Base-by-base conservation (phyloP, 2,888 invertebrate species). In the Boloria euphrosyne region DNA sequence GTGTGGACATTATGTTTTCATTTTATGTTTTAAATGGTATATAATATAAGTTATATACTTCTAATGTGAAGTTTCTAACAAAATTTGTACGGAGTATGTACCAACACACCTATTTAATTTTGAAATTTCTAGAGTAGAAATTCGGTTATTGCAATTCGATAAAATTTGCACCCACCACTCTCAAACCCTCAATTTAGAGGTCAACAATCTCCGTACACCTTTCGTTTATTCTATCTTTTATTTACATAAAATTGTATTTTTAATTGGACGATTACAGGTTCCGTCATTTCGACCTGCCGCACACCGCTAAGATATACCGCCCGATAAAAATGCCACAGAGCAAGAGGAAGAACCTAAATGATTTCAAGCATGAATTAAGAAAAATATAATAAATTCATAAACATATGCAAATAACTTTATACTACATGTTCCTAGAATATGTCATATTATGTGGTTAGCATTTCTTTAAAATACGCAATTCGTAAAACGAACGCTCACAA, bases 181-280 rank as follows among this genome's bases (percentile, higher is more conserved):
- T n/a, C 22, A 22, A 58, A 38, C 58, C 50, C 52, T 44, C 47
- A 65, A 59, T 52, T 58, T 60, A 49, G 49, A 38, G 53, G 53
- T 62, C 62, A 62, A 65, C 62, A 58, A 50, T 58, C 66, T 55
- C 60, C 69, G 72, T 73, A 76, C 77, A 74, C 77, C 75, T 77
- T 78, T 75, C 71, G 69, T 62, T 66, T 67, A 74, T 71, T 65
- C 71, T 69, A 71, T 66, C 62, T 49, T 59, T 68, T 65, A 89
- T 90, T 90, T 87, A 84, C 87, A 90, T 90, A 86, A 85, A 89
- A 88, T 86, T 86, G 78, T 81, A 81, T 78, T 79, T 86, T 86
- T 89, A 91, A 91, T 90, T 90, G 88, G 90, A 85, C 89, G 87
- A 90, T 91, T 90, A 90, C 86, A 87, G 80, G 85, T 82, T 83